Evolutionary conservation across 1,140 invertebrate genomes (phyloP).

Genomic region (Melanaphis sacchari): DNA sequence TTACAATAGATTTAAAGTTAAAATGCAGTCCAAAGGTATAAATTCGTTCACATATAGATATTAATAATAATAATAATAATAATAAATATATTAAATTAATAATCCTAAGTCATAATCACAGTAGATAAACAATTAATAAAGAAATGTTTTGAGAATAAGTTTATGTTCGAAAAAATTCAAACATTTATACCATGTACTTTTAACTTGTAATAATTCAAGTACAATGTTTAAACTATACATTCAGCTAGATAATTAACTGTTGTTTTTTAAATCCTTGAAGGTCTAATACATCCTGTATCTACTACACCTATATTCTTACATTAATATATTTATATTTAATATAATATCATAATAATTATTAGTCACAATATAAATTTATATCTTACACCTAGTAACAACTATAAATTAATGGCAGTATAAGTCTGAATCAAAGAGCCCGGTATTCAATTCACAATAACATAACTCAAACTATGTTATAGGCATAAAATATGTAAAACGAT

Average conservation of each 20-base stretch:
- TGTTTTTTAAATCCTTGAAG: background rate
- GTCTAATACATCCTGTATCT: background rate
- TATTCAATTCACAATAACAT: constrained; percentile 45
- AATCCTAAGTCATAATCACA: constrained; percentile 45
- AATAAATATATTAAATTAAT: constrained; percentile 30
- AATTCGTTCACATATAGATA: constrained; percentile 55
- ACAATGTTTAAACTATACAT: constrained; percentile 17
- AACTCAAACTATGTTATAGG: background rate
- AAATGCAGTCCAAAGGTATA: constrained; percentile 56
- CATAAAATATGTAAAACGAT: constrained; percentile 14
- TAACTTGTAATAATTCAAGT: constrained; percentile 38
- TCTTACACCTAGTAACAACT: constrained; percentile 39
- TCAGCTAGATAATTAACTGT: background rate
- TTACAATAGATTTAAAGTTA: constrained; percentile 48
- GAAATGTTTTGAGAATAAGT: constrained; percentile 30
- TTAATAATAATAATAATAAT: constrained; percentile 51
- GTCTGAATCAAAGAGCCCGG: constrained; percentile 35
- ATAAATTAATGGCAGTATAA: constrained; percentile 54
- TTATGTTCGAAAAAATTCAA: background rate
- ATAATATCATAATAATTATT: constrained; percentile 37
- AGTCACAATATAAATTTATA: constrained; percentile 18
- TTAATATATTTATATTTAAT: background rate
- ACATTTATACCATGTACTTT: constrained; percentile 13
- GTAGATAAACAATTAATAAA: constrained; percentile 44
- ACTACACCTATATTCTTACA: background rate